Evolutionary conservation across 2,113 vertebrate genomes (phyloP).

Genomic region (Grammomys dolichurus): DNA sequence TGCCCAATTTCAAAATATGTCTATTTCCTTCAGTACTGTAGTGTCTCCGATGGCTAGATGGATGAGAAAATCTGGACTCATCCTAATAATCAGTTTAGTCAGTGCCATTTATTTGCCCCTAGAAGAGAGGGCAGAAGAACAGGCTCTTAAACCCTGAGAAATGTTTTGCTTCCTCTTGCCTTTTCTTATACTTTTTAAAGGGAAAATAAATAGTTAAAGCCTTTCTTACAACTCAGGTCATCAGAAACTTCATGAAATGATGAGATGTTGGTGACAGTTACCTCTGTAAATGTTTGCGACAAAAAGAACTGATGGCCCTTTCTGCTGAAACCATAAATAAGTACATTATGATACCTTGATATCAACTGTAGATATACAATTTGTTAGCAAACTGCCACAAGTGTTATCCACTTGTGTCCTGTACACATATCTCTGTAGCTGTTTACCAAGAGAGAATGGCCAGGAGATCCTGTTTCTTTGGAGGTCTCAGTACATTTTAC

Average conservation of each 20-base stretch:
- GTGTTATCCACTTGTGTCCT: constrained; percentile 1
- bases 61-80: not conserved
- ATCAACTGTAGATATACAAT: constrained; percentile 70
- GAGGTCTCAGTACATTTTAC: constrained; percentile 54
- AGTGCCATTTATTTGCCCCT: not conserved
- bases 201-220: not conserved
- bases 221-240: constrained; percentile 56
- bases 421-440: constrained; percentile 67
- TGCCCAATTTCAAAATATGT: constrained; percentile 6
- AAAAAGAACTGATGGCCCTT: constrained; percentile 34
- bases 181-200: constrained; percentile 38
- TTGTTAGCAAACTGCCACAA: constrained; percentile 76
- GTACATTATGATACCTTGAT: constrained; percentile 75
- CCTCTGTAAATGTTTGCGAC: constrained; percentile 60
- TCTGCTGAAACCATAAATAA: constrained; percentile 68
- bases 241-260: constrained; percentile 52
- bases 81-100: not conserved
- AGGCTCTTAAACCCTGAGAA: constrained; percentile 10
- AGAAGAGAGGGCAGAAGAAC: not conserved
- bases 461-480: constrained; percentile 53
- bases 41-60: not conserved
- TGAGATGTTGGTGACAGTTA: constrained; percentile 53
- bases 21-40: not conserved
- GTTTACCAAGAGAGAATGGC: constrained; percentile 61
- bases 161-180: not conserved